Conservation (phyloP, 2,797 vertebrate genomes). For the Helostoma temminkii region DNA sequence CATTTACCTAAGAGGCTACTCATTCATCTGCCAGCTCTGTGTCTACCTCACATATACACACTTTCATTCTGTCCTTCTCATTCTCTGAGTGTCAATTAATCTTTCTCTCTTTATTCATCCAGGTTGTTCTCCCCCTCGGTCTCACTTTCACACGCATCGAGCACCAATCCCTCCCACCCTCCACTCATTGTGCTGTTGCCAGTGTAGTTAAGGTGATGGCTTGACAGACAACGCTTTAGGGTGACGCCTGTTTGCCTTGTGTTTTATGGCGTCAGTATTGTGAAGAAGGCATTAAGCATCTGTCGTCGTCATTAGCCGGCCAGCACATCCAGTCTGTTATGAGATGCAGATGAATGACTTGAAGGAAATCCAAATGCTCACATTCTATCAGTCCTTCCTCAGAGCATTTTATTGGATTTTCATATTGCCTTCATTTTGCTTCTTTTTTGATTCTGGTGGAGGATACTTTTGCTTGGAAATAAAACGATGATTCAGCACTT, state of each 20-base stretch:
- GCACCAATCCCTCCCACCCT: constrained; percentile 34
- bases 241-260: constrained; percentile 77
- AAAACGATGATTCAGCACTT: neutral
- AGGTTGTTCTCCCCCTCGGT: constrained; percentile 25
- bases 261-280: constrained; percentile 79
- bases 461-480: too few relatives aligned
- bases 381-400: constrained; percentile 55
- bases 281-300: constrained; percentile 81
- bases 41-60: constrained; percentile 49
- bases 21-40: constrained; percentile 59
- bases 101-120: constrained; percentile 58
- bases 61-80: constrained; percentile 60
- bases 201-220: constrained; percentile 78
- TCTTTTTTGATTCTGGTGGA: constrained; percentile 17
- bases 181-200: constrained; percentile 59
- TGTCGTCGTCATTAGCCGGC: constrained; percentile 76
- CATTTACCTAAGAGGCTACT: constrained; percentile 68
- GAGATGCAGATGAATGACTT: constrained; percentile 78
- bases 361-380: constrained; percentile 77
- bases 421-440: constrained; percentile 51
- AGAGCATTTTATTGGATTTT: constrained; percentile 60
- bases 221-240: constrained; percentile 78
- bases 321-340: constrained; percentile 66
- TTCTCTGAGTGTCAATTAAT: constrained; percentile 73
- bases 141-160: constrained; percentile 40